These are phyloP conservation scores for Neopelma chrysocephalum DNA, from an alignment of 2,797 vertebrate species.

Conservation along the genomic window DNA sequence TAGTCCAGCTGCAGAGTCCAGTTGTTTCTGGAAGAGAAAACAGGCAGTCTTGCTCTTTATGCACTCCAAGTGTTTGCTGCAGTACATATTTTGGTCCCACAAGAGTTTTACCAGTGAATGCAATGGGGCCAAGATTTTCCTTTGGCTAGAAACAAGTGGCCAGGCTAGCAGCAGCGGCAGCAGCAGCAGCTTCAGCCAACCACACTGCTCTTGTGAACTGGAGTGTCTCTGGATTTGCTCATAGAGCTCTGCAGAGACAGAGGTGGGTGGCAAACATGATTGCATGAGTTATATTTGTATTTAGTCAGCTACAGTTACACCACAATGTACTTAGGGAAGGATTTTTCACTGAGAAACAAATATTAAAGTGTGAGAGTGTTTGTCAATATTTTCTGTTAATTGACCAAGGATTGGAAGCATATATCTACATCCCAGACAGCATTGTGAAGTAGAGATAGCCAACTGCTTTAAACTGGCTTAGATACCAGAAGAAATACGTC, in stretches of 20 bases:
- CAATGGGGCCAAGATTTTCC: background rate
- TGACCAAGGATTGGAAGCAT: background rate
- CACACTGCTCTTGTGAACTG: background rate
- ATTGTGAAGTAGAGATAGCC: background rate
- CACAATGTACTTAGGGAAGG: background rate
- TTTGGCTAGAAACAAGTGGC: background rate
- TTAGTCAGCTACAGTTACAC: background rate
- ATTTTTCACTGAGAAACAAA: conserved; percentile 10
- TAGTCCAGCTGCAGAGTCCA: background rate
- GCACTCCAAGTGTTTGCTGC: background rate
- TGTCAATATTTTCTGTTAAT: conserved; percentile 19
- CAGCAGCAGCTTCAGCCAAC: too few relatives aligned
- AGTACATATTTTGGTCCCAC: background rate
- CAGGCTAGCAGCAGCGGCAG: background rate
- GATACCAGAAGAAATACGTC: background rate
- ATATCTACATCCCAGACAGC: background rate
- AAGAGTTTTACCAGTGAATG: background rate
- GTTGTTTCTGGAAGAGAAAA: background rate
- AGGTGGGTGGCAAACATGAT: background rate
- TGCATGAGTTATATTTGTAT: background rate
- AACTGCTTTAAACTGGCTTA: background rate
- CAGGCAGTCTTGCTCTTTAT: background rate
- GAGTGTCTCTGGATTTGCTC: background rate
- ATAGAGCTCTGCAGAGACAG: background rate
- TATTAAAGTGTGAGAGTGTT: background rate